Evolutionary conservation across 2,797 vertebrate genomes (phyloP).

Genomic region (Phrynocephalus vlangalii): DNA sequence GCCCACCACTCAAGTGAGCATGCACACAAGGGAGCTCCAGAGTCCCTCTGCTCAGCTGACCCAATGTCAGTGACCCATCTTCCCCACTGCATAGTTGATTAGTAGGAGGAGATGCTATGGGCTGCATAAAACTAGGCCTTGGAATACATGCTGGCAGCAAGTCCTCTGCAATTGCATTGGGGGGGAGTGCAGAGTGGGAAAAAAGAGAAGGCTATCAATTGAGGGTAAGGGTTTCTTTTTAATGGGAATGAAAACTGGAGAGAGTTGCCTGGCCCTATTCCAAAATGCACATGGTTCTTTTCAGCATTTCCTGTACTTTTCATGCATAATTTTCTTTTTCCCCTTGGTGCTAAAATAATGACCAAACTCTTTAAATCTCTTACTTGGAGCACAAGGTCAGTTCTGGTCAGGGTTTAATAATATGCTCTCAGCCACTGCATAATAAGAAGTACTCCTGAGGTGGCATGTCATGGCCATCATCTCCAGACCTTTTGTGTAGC

Average conservation of each 20-base stretch:
- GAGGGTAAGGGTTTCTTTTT: not conserved
- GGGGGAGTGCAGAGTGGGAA: not conserved
- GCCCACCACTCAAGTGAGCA: not conserved
- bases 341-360: not conserved
- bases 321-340: not conserved
- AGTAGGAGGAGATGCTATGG: not conserved
- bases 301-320: not conserved
- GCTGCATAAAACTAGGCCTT: not conserved
- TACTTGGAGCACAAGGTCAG: constrained; percentile 1
- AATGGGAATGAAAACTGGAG: not conserved
- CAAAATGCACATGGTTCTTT: not conserved
- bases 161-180: not conserved
- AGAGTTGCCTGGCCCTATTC: not conserved
- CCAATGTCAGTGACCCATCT: not conserved
- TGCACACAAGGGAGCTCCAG: not conserved
- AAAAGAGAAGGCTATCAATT: not conserved
- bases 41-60: not conserved
- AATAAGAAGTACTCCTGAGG: not conserved
- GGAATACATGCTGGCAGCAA: not conserved
- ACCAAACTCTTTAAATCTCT: not conserved
- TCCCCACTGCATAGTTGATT: not conserved
- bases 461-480: not conserved
- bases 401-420: not conserved
- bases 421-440: rapidly evolving
- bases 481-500: not conserved